phyloP scores from a whole-genome alignment of 2,888 invertebrate species.

The Pollenia angustigena region DNA sequence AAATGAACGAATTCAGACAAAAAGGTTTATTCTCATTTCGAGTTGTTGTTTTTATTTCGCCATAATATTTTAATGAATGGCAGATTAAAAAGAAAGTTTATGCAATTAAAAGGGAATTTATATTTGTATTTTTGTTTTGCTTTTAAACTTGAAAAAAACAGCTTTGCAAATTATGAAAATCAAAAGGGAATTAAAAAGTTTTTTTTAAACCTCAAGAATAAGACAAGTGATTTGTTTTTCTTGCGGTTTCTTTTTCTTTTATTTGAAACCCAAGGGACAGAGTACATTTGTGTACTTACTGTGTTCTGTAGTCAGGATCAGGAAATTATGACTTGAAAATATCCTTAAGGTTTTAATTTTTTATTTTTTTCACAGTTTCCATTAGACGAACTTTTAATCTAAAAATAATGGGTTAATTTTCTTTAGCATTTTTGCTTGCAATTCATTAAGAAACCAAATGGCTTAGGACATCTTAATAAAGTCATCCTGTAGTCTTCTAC shows the following conservation, averaged over 20 bases:
- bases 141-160: slow-evolving; percentile 8
- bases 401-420: slow-evolving; percentile 26
- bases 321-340: not conserved
- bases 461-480: not conserved
- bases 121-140: slow-evolving; percentile 13
- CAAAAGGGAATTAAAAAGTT: slow-evolving; percentile 58
- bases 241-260: not conserved
- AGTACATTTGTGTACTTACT: too few species aligned
- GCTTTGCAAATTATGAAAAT: slow-evolving; percentile 58
- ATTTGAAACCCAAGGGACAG: not conserved
- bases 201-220: slow-evolving; percentile 13
- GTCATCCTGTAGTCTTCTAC: not conserved
- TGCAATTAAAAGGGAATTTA: slow-evolving; percentile 70
- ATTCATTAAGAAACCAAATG: not conserved
- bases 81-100: slow-evolving; percentile 66
- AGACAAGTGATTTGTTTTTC: slow-evolving; percentile 39
- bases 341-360: not conserved
- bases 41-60: slow-evolving; percentile 37
- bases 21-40: slow-evolving; percentile 45
- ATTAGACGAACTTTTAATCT: slow-evolving; percentile 2
- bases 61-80: slow-evolving; percentile 64
- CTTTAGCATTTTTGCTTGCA: not conserved
- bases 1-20: slow-evolving; percentile 1
- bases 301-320: too few species aligned
- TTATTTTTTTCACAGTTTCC: not conserved